Conservation (phyloP, 2,888 invertebrate species). For the Chymomyza amoena region DNA sequence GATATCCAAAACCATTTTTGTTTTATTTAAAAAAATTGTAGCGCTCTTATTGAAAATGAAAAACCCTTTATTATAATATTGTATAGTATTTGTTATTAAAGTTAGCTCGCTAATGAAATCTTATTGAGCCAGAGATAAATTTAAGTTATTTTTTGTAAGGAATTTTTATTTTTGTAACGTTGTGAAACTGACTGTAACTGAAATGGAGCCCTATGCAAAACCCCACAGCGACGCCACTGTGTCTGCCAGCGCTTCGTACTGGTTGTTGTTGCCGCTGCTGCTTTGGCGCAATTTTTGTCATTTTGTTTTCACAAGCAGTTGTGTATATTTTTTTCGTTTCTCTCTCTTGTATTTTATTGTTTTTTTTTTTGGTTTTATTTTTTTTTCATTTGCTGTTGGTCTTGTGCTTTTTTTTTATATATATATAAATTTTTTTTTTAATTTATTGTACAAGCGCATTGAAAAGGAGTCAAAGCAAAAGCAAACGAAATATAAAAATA, state of each 20-base stretch:
- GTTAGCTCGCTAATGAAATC: too few species aligned
- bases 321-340: slow-evolving; percentile 10
- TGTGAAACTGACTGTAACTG: too few species aligned
- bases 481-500: slow-evolving; percentile 70
- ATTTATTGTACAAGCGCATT: slow-evolving; percentile 24
- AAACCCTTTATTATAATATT: too few species aligned
- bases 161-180: too few species aligned
- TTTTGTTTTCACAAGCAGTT: slow-evolving; percentile 40
- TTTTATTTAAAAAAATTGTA: too few species aligned
- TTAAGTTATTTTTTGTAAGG: too few species aligned
- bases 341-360: slow-evolving; percentile 14
- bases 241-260: slow-evolving; percentile 15
- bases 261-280: slow-evolving; percentile 2
- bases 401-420: slow-evolving; percentile 1
- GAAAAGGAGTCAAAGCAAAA: slow-evolving; percentile 71
- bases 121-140: too few species aligned
- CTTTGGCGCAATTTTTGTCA: slow-evolving; percentile 51
- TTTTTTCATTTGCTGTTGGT: slow-evolving; percentile 24
- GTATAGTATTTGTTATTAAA: too few species aligned
- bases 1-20: too few species aligned
- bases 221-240: too few species aligned
- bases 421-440: neutral
- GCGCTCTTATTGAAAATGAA: too few species aligned
- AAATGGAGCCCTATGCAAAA: too few species aligned
- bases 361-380: slow-evolving; percentile 9